These are phyloP conservation scores for Dysdera silvatica DNA, from an alignment of 1,140 invertebrate genomes.

Conservation along the genomic window DNA sequence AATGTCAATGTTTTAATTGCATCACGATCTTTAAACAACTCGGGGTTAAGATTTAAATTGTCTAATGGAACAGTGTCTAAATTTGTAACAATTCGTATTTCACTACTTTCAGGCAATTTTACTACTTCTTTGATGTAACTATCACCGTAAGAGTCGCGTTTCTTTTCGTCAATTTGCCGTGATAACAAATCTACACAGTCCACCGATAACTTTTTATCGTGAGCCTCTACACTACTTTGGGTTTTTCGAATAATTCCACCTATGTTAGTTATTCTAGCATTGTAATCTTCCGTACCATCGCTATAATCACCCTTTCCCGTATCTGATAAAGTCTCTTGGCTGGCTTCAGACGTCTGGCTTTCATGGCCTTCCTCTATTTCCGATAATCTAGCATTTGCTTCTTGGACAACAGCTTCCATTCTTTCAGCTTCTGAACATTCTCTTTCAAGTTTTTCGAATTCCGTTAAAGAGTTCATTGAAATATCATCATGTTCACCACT, in stretches of 20 bases:
- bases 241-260: slow-evolving; percentile 64
- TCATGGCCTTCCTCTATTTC: slow-evolving; percentile 61
- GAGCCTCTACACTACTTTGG: slow-evolving; percentile 53
- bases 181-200: not conserved
- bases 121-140: too few species aligned
- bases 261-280: slow-evolving; percentile 62
- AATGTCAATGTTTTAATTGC: too few species aligned
- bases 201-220: not conserved
- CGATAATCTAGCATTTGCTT: slow-evolving; percentile 65
- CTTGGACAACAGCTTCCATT: slow-evolving; percentile 70
- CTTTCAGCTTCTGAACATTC: slow-evolving; percentile 71
- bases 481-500: slow-evolving; percentile 79
- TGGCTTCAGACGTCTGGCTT: slow-evolving; percentile 57
- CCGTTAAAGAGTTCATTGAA: slow-evolving; percentile 82
- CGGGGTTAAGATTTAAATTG: too few species aligned
- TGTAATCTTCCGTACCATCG: slow-evolving; percentile 55
- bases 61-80: too few species aligned
- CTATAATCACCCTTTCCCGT: slow-evolving; percentile 42
- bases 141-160: too few species aligned
- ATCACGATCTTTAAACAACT: too few species aligned
- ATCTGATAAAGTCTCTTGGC: slow-evolving; percentile 56
- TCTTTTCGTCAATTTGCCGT: not conserved
- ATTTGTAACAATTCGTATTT: too few species aligned
- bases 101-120: too few species aligned
- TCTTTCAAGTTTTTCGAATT: slow-evolving; percentile 84